Conservation (phyloP, 92 coral and sea anemone species). For the Pocillopora grandis region DNA sequence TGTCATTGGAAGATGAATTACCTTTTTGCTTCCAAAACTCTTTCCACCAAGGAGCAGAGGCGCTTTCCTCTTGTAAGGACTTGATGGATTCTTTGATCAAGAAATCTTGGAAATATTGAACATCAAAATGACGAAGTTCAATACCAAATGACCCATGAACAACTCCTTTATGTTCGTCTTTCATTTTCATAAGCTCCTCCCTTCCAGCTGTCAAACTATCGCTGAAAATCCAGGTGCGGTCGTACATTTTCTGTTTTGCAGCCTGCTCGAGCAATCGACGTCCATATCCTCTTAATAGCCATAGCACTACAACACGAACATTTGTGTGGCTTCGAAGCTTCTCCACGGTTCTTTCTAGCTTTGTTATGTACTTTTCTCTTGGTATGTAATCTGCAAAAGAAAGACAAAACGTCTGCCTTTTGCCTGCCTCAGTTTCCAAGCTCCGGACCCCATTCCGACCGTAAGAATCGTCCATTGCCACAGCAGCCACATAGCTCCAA, state of each 20-base stretch:
- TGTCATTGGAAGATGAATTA: slow-evolving; percentile 14
- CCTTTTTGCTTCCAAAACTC: neutral
- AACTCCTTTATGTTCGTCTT: slow-evolving; percentile 39
- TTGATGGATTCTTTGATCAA: slow-evolving; percentile 33
- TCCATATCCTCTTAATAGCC: slow-evolving; percentile 75
- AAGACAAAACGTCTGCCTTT: slow-evolving; percentile 64
- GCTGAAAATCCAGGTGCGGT: slow-evolving; percentile 77
- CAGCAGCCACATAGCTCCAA: slow-evolving; percentile 30
- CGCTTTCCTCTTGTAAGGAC: neutral
- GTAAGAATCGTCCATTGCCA: slow-evolving; percentile 15
- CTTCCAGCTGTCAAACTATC: slow-evolving; percentile 75
- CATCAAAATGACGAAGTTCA: slow-evolving; percentile 48
- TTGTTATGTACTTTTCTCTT: slow-evolving; percentile 63
- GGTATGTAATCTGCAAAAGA: slow-evolving; percentile 73
- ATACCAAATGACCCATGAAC: slow-evolving; percentile 68
- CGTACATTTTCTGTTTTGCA: slow-evolving; percentile 49
- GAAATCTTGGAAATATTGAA: slow-evolving; percentile 35
- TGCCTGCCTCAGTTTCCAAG: neutral
- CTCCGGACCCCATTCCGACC: slow-evolving; percentile 11
- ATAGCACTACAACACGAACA: slow-evolving; percentile 63
- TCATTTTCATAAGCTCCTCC: slow-evolving; percentile 35
- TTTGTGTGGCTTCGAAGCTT: slow-evolving; percentile 66
- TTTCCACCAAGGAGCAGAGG: too few relatives aligned
- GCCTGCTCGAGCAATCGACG: slow-evolving; percentile 70
- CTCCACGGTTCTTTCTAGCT: slow-evolving; percentile 48